Evolutionary conservation across 2,888 invertebrate species (phyloP).

Genomic region (Hydriomena furcata): DNA sequence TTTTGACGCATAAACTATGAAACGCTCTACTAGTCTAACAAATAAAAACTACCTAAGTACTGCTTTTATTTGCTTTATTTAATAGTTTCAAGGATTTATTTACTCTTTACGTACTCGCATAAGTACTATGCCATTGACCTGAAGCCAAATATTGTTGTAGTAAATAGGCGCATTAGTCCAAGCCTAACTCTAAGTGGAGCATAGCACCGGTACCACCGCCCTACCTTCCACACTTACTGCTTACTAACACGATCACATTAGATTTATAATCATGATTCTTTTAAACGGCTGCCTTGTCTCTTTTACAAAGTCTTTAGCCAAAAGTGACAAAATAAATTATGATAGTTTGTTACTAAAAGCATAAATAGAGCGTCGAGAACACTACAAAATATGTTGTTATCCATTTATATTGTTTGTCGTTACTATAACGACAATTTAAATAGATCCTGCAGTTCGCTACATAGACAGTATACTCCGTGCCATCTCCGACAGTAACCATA

Average conservation of each 20-base stretch:
- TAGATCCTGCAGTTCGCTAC: constrained; percentile 31
- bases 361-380: no score
- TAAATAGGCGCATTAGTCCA: neutral
- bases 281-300: constrained; percentile 5
- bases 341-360: no score
- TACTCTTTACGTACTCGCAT: no score
- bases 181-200: constrained; percentile 9
- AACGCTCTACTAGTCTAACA: no score
- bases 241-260: constrained; percentile 28
- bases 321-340: neutral
- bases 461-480: constrained; percentile 42
- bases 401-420: constrained; percentile 11
- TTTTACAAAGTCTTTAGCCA: neutral
- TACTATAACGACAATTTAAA: constrained; percentile 29
- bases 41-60: no score
- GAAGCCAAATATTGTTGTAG: constrained; percentile 10
- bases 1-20: no score
- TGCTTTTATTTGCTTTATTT: no score
- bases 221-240: constrained; percentile 25
- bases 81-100: no score
- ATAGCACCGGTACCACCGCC: constrained; percentile 15
- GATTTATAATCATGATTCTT: constrained; percentile 20
- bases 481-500: constrained; percentile 50
- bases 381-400: constrained; percentile 16
- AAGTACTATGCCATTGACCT: constrained; percentile 1